phyloP scores from a whole-genome alignment of 2,888 invertebrate genomes.

The Hydraecia micacea region DNA sequence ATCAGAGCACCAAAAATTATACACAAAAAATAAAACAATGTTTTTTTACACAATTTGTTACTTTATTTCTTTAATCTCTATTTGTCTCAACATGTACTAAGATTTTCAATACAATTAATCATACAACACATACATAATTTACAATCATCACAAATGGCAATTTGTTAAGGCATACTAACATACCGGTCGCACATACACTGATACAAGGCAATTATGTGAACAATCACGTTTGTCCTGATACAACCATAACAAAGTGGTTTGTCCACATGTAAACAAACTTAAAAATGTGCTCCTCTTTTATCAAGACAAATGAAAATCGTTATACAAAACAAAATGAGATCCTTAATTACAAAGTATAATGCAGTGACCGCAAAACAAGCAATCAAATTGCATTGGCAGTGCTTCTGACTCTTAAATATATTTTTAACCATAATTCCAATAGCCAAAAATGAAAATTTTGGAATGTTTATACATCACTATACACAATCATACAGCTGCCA shows the following conservation, averaged over 20 bases:
- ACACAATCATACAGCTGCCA: slow-evolving; percentile 52
- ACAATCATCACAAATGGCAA: slow-evolving; percentile 87
- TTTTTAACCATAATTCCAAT: slow-evolving; percentile 58
- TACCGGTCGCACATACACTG: slow-evolving; percentile 63
- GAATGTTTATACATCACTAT: slow-evolving; percentile 65
- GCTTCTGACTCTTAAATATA: slow-evolving; percentile 62
- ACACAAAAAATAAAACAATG: slow-evolving; percentile 78
- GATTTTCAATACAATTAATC: slow-evolving; percentile 79
- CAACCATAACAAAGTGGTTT: slow-evolving; percentile 42
- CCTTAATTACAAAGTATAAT: slow-evolving; percentile 68
- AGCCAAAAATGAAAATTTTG: slow-evolving; percentile 62
- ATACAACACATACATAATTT: slow-evolving; percentile 81
- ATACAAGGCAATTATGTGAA: slow-evolving; percentile 75
- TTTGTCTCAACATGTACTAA: slow-evolving; percentile 87
- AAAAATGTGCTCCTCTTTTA: slow-evolving; percentile 50
- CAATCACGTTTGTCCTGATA: slow-evolving; percentile 64
- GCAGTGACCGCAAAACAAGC: slow-evolving; percentile 66
- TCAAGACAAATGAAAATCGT: slow-evolving; percentile 57
- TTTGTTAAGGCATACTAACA: slow-evolving; percentile 84
- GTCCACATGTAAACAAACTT: slow-evolving; percentile 47
- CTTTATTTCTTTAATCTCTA: slow-evolving; percentile 85
- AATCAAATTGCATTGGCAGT: slow-evolving; percentile 71
- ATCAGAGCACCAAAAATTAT: slow-evolving; percentile 59
- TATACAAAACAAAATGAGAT: slow-evolving; percentile 70
- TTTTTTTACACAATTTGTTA: slow-evolving; percentile 86